These are phyloP conservation scores for Smithornis capensis DNA, from an alignment of 2,113 vertebrate species.

Conservation along the genomic window DNA sequence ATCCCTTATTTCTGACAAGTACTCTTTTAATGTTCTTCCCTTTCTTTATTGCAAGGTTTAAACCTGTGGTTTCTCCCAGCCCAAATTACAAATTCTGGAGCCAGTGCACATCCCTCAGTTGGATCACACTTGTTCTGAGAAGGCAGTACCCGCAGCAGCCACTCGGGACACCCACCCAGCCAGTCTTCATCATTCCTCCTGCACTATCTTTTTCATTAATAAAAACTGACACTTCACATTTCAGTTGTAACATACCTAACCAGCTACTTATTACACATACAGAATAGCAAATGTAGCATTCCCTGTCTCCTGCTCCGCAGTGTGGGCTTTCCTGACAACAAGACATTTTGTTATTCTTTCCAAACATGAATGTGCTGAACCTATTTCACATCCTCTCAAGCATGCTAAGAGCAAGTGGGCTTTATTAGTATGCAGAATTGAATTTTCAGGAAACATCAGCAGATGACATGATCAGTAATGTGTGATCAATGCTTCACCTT, in stretches of 20 bases:
- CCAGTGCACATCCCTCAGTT: background rate
- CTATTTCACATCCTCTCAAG: conserved; percentile 65
- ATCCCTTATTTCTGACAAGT: background rate
- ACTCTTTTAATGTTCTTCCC: conserved; percentile 3
- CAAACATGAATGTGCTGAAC: conserved; percentile 61
- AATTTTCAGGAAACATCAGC: conserved; percentile 65
- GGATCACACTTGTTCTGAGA: conserved; percentile 15
- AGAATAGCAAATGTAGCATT: conserved; percentile 23
- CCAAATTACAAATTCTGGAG: background rate
- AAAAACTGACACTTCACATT: conserved; percentile 63
- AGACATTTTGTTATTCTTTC: conserved; percentile 70
- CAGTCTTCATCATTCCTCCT: conserved; percentile 24
- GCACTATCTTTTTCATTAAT: conserved; percentile 49
- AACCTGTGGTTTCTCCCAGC: too few species aligned
- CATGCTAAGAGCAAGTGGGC: conserved; percentile 57
- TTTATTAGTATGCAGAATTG: conserved; percentile 67
- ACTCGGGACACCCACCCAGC: background rate
- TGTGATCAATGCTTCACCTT: conserved; percentile 77
- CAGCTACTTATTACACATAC: conserved; percentile 21
- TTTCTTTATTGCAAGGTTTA: background rate
- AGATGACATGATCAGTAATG: conserved; percentile 67
- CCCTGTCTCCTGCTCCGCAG: conserved; percentile 26
- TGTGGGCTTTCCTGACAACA: conserved; percentile 14
- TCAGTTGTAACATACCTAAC: conserved; percentile 35
- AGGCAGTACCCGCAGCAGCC: background rate